Evolutionary conservation across 2,888 invertebrate genomes (phyloP).

Genomic region (Halocaridina rubra): DNA sequence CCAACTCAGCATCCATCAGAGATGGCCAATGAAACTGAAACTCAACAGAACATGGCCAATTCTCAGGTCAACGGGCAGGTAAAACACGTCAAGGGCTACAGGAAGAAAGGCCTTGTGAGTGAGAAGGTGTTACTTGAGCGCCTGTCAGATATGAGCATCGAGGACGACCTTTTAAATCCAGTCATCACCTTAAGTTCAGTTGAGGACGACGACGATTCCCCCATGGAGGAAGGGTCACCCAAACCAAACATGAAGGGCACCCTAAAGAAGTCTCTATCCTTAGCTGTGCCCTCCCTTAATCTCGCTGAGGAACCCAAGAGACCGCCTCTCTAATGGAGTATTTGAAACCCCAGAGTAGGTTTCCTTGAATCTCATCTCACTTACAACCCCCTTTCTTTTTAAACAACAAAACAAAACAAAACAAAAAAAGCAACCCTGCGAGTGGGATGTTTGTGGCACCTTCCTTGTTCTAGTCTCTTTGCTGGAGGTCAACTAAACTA

Average conservation of each 20-base stretch:
- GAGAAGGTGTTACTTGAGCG: slow-evolving; percentile 62
- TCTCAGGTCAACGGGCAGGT: slow-evolving; percentile 36
- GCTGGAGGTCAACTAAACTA: not conserved
- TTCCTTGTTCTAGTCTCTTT: not conserved
- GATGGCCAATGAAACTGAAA: slow-evolving; percentile 63
- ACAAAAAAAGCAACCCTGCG: no score
- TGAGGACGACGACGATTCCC: slow-evolving; percentile 54
- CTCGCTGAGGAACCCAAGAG: slow-evolving; percentile 60
- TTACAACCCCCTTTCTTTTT: not conserved
- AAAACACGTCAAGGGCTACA: slow-evolving; percentile 58
- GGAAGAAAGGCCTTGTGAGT: slow-evolving; percentile 59
- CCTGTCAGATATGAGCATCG: slow-evolving; percentile 63
- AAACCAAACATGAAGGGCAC: slow-evolving; percentile 45
- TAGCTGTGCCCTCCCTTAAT: slow-evolving; percentile 58
- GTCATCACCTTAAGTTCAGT: slow-evolving; percentile 63
- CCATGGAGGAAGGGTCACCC: slow-evolving; percentile 31
- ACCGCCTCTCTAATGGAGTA: slow-evolving; percentile 54
- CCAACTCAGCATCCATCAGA: not conserved
- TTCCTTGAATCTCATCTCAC: slow-evolving; percentile 6
- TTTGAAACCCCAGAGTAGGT: not conserved
- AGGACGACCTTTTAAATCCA: slow-evolving; percentile 58
- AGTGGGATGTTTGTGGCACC: not conserved
- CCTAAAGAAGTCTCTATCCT: slow-evolving; percentile 58
- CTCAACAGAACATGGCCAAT: slow-evolving; percentile 41
- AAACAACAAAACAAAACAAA: not conserved